phyloP scores from a whole-genome alignment of 2,797 vertebrate species.

The Mastacembelus armatus region DNA sequence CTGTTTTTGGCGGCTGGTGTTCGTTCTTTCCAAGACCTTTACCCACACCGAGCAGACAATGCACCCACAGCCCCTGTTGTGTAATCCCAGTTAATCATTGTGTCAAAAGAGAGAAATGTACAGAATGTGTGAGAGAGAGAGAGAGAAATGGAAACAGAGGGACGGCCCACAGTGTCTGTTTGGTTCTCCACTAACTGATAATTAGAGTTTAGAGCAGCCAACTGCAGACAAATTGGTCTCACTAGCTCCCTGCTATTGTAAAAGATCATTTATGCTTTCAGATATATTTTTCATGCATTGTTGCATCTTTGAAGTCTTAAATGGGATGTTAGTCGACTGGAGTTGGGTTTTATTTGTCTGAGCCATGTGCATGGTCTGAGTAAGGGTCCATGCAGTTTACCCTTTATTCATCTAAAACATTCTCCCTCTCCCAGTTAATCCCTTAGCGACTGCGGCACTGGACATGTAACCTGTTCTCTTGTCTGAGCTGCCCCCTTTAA shows the following conservation, averaged over 20 bases:
- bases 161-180: neutral
- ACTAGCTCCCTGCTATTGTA: neutral
- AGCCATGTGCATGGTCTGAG: no score
- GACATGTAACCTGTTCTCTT: slow-evolving; percentile 70
- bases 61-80: slow-evolving; percentile 21
- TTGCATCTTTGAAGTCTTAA: neutral
- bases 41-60: slow-evolving; percentile 16
- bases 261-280: neutral
- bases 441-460: slow-evolving; percentile 35
- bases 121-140: slow-evolving; percentile 29
- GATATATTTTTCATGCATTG: neutral
- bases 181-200: neutral
- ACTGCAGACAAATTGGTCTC: neutral
- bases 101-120: slow-evolving; percentile 58
- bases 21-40: slow-evolving; percentile 14
- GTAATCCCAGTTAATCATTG: slow-evolving; percentile 54
- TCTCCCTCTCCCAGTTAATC: slow-evolving; percentile 46
- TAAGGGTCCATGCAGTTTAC: slow-evolving; percentile 18
- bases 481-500: slow-evolving; percentile 40
- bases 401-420: slow-evolving; percentile 30
- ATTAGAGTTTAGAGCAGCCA: neutral
- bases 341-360: neutral
- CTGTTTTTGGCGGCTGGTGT: slow-evolving; percentile 9
- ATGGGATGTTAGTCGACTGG: neutral
- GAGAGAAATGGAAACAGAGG: slow-evolving; percentile 22